Evolutionary conservation across 2,113 vertebrate genomes (phyloP).

Genomic region (Thomomys bottae): DNA sequence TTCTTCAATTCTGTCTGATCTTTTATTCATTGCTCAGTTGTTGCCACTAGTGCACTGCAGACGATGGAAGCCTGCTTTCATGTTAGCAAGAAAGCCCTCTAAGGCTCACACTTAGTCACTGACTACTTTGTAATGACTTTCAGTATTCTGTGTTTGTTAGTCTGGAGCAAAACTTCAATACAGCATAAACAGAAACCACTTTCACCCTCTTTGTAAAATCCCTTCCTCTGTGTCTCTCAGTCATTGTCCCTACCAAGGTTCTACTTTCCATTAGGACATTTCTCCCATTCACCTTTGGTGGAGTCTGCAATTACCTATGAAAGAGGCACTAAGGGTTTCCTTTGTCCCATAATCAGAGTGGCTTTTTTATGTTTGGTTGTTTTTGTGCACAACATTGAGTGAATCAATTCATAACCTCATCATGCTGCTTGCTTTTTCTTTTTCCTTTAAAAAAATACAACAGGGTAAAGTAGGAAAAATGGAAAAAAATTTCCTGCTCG

Average conservation of each 20-base stretch:
- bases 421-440: too few species aligned
- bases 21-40: background rate
- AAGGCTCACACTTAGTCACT: background rate
- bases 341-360: background rate
- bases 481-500: too few species aligned
- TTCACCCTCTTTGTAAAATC: background rate
- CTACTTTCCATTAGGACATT: background rate
- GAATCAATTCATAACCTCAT: background rate
- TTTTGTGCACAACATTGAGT: background rate
- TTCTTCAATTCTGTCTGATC: background rate
- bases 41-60: background rate
- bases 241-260: background rate
- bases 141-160: background rate
- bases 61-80: background rate
- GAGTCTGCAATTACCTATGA: background rate
- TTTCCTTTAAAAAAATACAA: too few species aligned
- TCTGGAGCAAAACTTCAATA: background rate
- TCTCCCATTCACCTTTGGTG: background rate
- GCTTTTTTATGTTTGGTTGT: background rate
- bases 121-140: background rate
- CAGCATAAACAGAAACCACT: background rate
- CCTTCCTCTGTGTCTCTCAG: background rate
- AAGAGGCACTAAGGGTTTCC: background rate
- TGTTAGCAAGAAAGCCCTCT: background rate
- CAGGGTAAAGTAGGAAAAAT: too few species aligned